Evolutionary conservation across 2,113 vertebrate genomes (phyloP).

Genomic region (Sylvietta virens): DNA sequence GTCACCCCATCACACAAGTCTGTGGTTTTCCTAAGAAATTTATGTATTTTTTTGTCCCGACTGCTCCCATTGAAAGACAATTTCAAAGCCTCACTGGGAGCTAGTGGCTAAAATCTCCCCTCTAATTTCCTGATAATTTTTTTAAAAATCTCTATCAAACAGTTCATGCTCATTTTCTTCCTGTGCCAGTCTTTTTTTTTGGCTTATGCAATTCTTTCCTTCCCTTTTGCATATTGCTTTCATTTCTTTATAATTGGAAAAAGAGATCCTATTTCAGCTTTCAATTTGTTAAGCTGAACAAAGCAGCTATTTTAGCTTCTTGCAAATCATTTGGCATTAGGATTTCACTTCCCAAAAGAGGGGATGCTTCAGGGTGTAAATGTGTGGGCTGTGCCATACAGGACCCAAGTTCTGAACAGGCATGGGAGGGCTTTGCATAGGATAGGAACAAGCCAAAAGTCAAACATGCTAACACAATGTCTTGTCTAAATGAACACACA

Average conservation of each 20-base stretch:
- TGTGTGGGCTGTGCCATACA: not conserved
- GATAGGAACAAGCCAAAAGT: not conserved
- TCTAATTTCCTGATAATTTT: not conserved
- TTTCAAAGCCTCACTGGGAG: not conserved
- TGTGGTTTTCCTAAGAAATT: not conserved
- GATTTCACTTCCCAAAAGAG: not conserved
- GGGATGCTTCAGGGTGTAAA: not conserved
- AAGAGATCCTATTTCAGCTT: not conserved
- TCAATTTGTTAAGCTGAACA: not conserved
- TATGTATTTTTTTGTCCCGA: not conserved
- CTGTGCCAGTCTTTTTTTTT: not conserved
- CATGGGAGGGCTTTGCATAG: not conserved
- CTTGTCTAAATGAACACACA: not conserved
- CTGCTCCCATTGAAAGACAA: not conserved
- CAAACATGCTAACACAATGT: rapidly evolving
- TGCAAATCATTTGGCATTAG: not conserved
- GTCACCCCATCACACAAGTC: not conserved
- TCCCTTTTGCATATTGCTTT: not conserved
- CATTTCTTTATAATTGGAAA: not conserved
- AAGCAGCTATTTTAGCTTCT: not conserved
- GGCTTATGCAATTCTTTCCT: not conserved
- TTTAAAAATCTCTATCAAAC: not conserved
- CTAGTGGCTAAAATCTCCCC: not conserved
- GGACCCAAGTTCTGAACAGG: not conserved
- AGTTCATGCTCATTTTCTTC: not conserved